phyloP scores from a whole-genome alignment of 2,888 invertebrate genomes.

The Azorinus chamasolen region DNA sequence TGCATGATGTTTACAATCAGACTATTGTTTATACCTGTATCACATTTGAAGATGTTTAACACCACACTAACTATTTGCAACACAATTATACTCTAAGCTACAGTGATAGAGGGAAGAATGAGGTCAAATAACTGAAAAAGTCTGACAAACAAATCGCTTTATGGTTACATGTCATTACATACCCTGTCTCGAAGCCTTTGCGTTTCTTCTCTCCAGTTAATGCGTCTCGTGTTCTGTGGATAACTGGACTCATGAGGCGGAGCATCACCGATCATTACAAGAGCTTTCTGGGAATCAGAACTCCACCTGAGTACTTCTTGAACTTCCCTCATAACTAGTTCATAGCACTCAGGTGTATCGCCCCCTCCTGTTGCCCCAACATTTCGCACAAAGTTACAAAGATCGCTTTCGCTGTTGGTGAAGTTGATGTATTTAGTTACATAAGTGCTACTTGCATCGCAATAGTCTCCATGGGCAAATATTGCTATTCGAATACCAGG shows the following conservation, averaged over 20 bases:
- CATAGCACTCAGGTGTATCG: constrained; percentile 76
- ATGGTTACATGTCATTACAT: too few relatives aligned
- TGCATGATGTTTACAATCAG: too few relatives aligned
- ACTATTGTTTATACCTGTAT: too few relatives aligned
- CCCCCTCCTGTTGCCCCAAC: constrained; percentile 63
- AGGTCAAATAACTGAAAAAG: too few relatives aligned
- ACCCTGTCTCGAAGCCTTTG: constrained; percentile 53
- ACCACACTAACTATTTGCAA: too few relatives aligned
- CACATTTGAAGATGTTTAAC: too few relatives aligned
- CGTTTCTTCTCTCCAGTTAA: constrained; percentile 73
- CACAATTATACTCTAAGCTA: too few relatives aligned
- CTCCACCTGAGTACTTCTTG: constrained; percentile 73
- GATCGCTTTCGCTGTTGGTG: constrained; percentile 25
- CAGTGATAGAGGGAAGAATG: too few relatives aligned
- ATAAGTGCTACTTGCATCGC: constrained; percentile 39
- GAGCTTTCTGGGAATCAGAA: constrained; percentile 64
- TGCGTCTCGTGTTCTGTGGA: constrained; percentile 49
- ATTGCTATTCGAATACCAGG: constrained; percentile 53
- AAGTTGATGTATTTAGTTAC: constrained; percentile 54
- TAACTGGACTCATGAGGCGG: constrained; percentile 42
- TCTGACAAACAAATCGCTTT: too few relatives aligned
- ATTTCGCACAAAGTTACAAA: constrained; percentile 46
- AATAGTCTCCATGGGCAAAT: constrained; percentile 61
- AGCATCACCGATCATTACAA: constrained; percentile 78
- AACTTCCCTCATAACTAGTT: constrained; percentile 75